These are phyloP conservation scores for Dipus sagitta DNA, from an alignment of 2,797 vertebrate genomes.

Conservation along the genomic window DNA sequence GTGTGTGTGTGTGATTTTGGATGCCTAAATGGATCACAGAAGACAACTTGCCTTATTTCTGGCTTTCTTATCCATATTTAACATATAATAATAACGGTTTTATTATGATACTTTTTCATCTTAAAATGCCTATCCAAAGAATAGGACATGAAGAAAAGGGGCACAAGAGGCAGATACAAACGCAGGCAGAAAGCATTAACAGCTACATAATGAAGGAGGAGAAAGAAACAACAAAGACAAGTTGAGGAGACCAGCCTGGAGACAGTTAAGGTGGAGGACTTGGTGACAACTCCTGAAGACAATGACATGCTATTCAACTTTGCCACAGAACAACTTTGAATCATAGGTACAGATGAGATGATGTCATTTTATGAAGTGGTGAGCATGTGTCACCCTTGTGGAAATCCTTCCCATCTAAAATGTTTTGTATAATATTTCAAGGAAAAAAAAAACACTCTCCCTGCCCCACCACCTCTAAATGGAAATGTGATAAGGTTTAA, in stretches of 20 bases:
- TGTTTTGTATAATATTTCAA: neutral
- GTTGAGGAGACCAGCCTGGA: neutral
- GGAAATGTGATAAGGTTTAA: neutral
- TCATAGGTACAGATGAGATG: neutral
- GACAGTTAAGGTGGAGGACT: neutral
- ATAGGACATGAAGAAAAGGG: neutral
- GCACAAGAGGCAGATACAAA: neutral
- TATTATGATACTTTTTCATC: neutral
- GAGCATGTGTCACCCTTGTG: neutral
- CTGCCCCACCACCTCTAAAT: neutral
- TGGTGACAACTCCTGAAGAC: neutral
- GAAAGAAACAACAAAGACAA: neutral
- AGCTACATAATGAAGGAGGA: neutral
- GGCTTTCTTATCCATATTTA: neutral
- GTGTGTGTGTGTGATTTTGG: neutral
- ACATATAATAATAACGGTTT: neutral
- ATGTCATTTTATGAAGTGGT: neutral
- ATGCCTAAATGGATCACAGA: neutral
- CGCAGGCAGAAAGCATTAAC: neutral
- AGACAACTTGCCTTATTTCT: neutral
- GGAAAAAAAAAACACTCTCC: neutral
- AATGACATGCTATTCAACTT: neutral
- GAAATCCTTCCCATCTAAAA: slow-evolving; percentile 35
- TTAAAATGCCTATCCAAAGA: neutral
- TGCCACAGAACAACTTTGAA: neutral